Conservation (phyloP, 2,888 invertebrate species). For the Latrodectus hesperus region DNA sequence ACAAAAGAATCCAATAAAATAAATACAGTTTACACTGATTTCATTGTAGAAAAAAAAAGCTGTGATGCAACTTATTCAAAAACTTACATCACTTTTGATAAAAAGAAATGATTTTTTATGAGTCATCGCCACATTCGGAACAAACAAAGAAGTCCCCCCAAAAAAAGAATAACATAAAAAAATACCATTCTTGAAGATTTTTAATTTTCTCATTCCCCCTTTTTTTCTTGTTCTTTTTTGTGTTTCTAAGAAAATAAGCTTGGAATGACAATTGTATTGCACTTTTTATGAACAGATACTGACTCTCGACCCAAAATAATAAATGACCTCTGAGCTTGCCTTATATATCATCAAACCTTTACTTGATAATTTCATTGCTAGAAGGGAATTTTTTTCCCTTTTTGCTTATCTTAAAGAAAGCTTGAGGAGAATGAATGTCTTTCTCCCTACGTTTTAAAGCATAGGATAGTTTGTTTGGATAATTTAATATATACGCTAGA, state of each 20-base stretch:
- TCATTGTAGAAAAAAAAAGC: too few relatives aligned
- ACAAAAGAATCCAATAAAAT: too few relatives aligned
- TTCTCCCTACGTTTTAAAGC: conserved; percentile 35
- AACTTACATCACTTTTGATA: conserved; percentile 17
- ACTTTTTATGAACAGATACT: conserved; percentile 20
- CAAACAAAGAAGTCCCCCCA: conserved; percentile 30
- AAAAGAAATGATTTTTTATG: conserved; percentile 24
- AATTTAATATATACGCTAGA: conserved; percentile 52
- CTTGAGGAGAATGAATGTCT: conserved; percentile 25
- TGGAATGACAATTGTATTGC: conserved; percentile 39
- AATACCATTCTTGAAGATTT: conserved; percentile 37
- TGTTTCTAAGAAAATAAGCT: conserved; percentile 11
- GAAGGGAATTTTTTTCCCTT: conserved; percentile 28
- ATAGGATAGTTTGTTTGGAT: conserved; percentile 57
- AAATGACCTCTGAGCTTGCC: conserved; percentile 57
- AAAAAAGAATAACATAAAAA: conserved; percentile 15
- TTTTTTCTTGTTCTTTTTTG: conserved; percentile 34
- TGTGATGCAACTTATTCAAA: too few relatives aligned
- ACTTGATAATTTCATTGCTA: conserved; percentile 67
- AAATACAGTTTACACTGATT: too few relatives aligned
- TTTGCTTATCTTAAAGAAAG: conserved; percentile 6
- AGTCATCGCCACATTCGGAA: not conserved
- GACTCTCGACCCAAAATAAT: conserved; percentile 48
- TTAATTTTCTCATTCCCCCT: conserved; percentile 49
- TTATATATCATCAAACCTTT: conserved; percentile 58